A percentile compares a stretch with the other conserved stretches of the same genome.
phyloP scores from a whole-genome alignment of 1,140 invertebrate species.

The Macrobrachium rosenbergii region DNA sequence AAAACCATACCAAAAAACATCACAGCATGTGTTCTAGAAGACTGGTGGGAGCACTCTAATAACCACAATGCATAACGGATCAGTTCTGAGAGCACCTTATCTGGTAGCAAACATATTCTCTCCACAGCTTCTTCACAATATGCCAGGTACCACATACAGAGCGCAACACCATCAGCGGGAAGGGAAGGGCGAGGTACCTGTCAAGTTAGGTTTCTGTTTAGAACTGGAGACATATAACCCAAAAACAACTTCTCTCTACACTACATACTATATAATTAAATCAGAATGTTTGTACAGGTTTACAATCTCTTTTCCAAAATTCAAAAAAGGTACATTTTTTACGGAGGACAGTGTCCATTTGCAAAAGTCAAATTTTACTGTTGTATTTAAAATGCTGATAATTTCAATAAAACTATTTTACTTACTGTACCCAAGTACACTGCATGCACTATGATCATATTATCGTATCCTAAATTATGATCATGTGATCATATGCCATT shows the following conservation, averaged over 20 bases:
- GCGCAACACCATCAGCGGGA: conserved; percentile 94
- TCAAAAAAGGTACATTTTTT: no score
- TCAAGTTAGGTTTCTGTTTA: not conserved
- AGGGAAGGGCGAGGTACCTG: conserved; percentile 92
- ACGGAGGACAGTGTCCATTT: no score
- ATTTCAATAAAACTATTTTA: no score
- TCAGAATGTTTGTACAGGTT: no score
- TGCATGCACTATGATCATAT: no score
- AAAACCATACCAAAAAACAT: conserved; percentile 98
- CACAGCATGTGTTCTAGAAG: conserved; percentile 93
- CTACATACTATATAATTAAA: no score
- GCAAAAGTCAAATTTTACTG: no score
- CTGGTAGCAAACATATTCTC: conserved; percentile 87
- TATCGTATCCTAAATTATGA: no score
- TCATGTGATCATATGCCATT: no score
- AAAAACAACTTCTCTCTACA: not conserved
- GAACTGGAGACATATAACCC: not conserved
- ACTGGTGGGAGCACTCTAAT: conserved; percentile 95
- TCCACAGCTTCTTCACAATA: conserved; percentile 99
- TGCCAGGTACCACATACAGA: conserved; percentile 95
- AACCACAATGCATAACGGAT: conserved; percentile 94
- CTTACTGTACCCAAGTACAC: no score
- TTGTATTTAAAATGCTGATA: no score
- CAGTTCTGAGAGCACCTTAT: conserved; percentile 82
- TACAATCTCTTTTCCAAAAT: no score